phyloP scores from a whole-genome alignment of 2,113 vertebrate genomes.

The Fulica atra region DNA sequence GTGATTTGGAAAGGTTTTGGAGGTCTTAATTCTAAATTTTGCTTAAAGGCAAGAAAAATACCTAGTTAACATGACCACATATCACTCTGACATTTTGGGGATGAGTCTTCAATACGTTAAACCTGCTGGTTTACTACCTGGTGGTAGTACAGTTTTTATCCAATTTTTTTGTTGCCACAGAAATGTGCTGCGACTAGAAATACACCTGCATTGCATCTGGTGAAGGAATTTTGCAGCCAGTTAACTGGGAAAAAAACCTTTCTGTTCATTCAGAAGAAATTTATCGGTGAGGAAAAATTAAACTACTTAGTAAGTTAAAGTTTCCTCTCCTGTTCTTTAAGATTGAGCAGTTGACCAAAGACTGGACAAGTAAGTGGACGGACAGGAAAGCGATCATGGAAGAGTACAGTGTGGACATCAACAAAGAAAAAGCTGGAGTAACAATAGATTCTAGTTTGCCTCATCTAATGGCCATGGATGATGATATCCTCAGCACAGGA shows the following conservation, averaged over 20 bases:
- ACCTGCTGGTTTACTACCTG: background rate
- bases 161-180: background rate
- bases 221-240: background rate
- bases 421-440: constrained; percentile 86
- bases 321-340: constrained; percentile 55
- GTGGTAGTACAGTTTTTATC: background rate
- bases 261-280: background rate
- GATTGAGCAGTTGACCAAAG: constrained; percentile 92
- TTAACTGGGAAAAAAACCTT: background rate
- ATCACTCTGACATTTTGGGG: background rate
- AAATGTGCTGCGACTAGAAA: background rate
- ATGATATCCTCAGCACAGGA: constrained; percentile 93
- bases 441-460: constrained; percentile 89
- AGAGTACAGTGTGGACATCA: constrained; percentile 91
- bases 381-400: constrained; percentile 89
- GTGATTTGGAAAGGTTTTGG: background rate
- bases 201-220: background rate
- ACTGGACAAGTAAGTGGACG: constrained; percentile 91
- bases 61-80: background rate
- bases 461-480: constrained; percentile 88
- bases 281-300: background rate
- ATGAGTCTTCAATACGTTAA: background rate
- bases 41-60: background rate
- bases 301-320: background rate
- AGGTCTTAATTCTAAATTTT: background rate